A percentile compares a stretch with the other conserved stretches of the same genome.
Conservation (phyloP, 2,888 invertebrate species). For the Drepanosiphum platanoidis region DNA sequence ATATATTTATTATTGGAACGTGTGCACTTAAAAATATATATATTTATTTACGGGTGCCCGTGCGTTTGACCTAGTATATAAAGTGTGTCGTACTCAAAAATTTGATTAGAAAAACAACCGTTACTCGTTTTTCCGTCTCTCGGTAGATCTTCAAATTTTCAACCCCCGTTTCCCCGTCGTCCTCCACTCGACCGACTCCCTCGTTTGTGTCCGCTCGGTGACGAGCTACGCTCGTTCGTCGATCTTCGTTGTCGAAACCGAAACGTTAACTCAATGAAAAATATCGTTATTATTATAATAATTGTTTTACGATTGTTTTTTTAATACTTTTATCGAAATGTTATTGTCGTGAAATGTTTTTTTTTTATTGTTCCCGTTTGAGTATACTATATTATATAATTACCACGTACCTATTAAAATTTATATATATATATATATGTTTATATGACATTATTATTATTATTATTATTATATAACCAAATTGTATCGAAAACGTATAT, state of each 20-base stretch:
- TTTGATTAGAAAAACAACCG: no score
- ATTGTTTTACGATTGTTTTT: neutral
- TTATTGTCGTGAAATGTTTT: constrained; percentile 28
- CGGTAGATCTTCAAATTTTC: neutral
- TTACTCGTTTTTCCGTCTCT: no score
- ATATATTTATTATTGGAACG: neutral
- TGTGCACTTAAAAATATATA: constrained; percentile 2
- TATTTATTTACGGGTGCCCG: neutral
- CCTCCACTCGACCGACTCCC: neutral
- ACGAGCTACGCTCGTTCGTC: neutral
- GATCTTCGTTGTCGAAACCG: neutral
- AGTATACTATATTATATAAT: neutral
- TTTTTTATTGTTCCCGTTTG: constrained; percentile 24
- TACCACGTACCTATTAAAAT: neutral
- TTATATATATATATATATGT: neutral
- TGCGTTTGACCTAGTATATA: no score
- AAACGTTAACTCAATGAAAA: no score
- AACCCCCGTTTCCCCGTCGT: neutral
- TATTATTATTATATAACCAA: constrained; percentile 5
- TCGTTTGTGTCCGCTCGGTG: neutral
- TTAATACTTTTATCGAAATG: constrained; percentile 39
- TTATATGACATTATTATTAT: neutral
- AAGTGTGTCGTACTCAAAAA: no score
- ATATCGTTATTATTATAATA: neutral
- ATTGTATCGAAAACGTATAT: constrained; percentile 37